These are phyloP conservation scores for Cephalopholis sonnerati DNA, from an alignment of 2,113 vertebrate genomes.

Conservation along the genomic window DNA sequence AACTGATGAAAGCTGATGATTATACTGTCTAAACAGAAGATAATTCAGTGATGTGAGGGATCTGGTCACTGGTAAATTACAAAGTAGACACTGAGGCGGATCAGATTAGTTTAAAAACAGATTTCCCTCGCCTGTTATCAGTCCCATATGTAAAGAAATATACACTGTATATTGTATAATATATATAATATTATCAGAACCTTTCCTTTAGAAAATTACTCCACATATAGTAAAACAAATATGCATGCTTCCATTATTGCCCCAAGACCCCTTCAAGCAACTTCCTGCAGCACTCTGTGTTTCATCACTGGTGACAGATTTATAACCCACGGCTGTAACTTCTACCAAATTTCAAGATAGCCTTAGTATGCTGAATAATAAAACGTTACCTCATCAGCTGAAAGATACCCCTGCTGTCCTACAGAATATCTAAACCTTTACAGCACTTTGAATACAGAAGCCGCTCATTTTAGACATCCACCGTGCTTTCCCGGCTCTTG, in stretches of 20 bases:
- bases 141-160: not conserved
- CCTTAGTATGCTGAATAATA: constrained; percentile 30
- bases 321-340: constrained; percentile 38
- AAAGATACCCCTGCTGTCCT: constrained; percentile 33
- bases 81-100: not conserved
- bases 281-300: constrained; percentile 35
- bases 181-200: not conserved
- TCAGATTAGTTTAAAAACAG: not conserved
- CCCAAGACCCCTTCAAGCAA: constrained; percentile 41
- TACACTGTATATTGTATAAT: not conserved
- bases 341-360: constrained; percentile 41
- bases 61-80: constrained; percentile 28
- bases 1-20: constrained; percentile 34
- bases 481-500: constrained; percentile 33
- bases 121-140: not conserved
- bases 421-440: constrained; percentile 49
- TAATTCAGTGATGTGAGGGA: constrained; percentile 16
- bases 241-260: constrained; percentile 25
- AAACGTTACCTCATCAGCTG: constrained; percentile 49
- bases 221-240: constrained; percentile 19
- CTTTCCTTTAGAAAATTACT: not conserved
- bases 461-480: constrained; percentile 40
- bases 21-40: constrained; percentile 33
- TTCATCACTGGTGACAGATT: constrained; percentile 70
- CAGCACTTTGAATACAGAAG: constrained; percentile 42